Conservation (phyloP, 2,797 vertebrate genomes). For the Notamacropus eugenii region DNA sequence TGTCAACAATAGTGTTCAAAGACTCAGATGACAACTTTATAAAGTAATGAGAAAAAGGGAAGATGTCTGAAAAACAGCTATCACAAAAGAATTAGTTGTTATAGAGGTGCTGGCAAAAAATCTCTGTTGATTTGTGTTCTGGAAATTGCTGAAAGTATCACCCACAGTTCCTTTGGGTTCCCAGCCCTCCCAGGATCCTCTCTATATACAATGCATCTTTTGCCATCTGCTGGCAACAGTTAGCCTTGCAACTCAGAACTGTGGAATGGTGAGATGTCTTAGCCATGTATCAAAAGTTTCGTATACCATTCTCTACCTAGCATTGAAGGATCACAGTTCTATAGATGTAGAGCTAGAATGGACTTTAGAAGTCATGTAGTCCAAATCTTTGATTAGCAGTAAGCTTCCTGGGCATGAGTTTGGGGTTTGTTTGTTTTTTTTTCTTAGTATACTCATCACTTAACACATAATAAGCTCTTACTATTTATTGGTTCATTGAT, state of each 20-base stretch:
- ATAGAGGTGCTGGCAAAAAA: conserved; percentile 60
- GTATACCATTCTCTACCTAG: neutral
- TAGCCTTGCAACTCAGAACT: neutral
- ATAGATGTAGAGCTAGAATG: too few relatives aligned
- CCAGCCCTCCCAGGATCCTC: neutral
- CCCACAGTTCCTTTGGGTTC: neutral
- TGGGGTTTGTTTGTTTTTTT: neutral
- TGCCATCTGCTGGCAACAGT: conserved; percentile 74
- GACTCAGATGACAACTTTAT: conserved; percentile 59
- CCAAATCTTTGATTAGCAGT: neutral
- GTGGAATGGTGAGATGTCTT: neutral
- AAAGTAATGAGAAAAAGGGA: conserved; percentile 48
- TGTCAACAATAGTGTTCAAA: conserved; percentile 45
- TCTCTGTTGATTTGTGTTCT: neutral
- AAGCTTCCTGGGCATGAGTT: neutral
- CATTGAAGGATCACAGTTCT: neutral
- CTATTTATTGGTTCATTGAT: neutral
- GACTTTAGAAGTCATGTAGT: neutral
- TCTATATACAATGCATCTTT: conserved; percentile 49
- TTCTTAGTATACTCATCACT: neutral
- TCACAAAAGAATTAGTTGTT: conserved; percentile 61
- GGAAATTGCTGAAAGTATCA: neutral
- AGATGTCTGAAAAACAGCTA: conserved; percentile 55
- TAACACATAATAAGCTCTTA: neutral
- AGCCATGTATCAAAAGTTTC: neutral